Evolutionary conservation across 2,888 invertebrate species (phyloP).

Genomic region (Epiblema foenella): DNA sequence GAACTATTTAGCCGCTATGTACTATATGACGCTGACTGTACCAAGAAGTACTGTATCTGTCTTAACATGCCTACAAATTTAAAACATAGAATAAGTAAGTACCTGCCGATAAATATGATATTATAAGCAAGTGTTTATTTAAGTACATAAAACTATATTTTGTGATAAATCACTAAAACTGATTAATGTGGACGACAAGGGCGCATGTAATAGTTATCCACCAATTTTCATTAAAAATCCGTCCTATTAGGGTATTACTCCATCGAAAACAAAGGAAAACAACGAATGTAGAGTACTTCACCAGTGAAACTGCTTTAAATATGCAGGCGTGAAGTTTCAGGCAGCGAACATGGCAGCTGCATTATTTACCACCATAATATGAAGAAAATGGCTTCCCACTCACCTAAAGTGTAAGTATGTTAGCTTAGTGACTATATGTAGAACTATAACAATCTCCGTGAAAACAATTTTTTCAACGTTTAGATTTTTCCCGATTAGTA

Average conservation of each 20-base stretch:
- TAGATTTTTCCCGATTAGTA: background rate
- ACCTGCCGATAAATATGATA: too few relatives aligned
- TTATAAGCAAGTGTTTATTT: too few relatives aligned
- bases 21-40: too few relatives aligned
- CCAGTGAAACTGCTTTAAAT: constrained; percentile 36
- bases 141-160: too few relatives aligned
- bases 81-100: too few relatives aligned
- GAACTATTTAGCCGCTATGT: too few relatives aligned
- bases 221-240: background rate
- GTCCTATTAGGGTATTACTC: constrained; percentile 24
- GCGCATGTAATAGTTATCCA: background rate
- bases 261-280: constrained; percentile 32
- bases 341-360: constrained; percentile 23
- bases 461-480: background rate
- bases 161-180: too few relatives aligned
- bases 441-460: background rate
- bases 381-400: constrained; percentile 24
- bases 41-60: too few relatives aligned
- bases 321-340: constrained; percentile 34
- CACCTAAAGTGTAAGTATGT: constrained; percentile 19
- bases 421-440: constrained; percentile 1
- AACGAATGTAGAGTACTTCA: constrained; percentile 18
- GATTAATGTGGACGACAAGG: too few relatives aligned
- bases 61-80: too few relatives aligned
- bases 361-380: constrained; percentile 23